phyloP scores from a whole-genome alignment of 2,113 vertebrate species.

The Trichechus manatus region DNA sequence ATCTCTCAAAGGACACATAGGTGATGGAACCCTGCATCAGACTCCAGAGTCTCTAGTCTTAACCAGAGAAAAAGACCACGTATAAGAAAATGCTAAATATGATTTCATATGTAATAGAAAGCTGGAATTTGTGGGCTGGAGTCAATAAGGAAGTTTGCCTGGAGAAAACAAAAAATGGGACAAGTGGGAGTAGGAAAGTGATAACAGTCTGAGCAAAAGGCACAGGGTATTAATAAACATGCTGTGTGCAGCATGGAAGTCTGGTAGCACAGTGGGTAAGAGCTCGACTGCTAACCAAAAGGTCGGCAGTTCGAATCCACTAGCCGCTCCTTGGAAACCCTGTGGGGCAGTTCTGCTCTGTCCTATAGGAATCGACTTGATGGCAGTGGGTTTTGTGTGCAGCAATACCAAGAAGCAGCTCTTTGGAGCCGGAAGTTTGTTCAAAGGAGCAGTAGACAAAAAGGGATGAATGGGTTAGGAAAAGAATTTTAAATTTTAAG shows the following conservation, averaged over 20 bases:
- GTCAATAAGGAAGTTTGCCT: neutral
- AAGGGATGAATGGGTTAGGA: neutral
- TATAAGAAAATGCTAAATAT: neutral
- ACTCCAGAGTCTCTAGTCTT: neutral
- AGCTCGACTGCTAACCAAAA: no score
- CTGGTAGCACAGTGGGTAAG: no score
- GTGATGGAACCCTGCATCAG: neutral
- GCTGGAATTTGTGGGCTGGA: neutral
- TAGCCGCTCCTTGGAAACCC: no score
- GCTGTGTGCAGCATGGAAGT: neutral
- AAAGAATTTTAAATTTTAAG: neutral
- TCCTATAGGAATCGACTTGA: no score
- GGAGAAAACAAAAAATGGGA: neutral
- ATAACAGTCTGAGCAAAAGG: neutral
- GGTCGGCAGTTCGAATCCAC: no score
- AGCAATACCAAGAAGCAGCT: neutral
- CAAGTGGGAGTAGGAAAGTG: neutral
- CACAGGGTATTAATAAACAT: neutral
- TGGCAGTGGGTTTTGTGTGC: no score
- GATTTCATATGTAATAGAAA: neutral
- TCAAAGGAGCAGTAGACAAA: neutral
- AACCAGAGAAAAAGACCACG: neutral
- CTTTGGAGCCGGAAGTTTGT: constrained; percentile 6
- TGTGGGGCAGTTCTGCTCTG: no score
- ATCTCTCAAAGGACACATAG: neutral